Evolutionary conservation across 2,113 vertebrate species (phyloP).

Genomic region (Leucopsar rothschildi): DNA sequence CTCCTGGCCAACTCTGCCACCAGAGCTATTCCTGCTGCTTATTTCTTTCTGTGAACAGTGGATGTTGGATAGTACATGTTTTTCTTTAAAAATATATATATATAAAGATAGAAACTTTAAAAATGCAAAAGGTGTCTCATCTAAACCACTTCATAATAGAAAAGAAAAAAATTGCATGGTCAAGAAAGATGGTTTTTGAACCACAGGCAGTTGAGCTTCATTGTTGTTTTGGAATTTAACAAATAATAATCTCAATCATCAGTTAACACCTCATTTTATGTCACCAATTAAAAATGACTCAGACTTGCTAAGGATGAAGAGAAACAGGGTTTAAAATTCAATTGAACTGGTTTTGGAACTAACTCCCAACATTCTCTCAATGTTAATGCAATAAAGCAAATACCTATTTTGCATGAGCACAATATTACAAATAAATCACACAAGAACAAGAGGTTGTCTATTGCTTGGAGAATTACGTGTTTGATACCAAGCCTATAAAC

Average conservation of each 20-base stretch:
- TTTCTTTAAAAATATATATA: constrained; percentile 57
- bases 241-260: constrained; percentile 39
- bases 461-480: constrained; percentile 71
- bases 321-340: constrained; percentile 60
- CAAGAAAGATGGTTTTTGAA: constrained; percentile 54
- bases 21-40: constrained; percentile 70
- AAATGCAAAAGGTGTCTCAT: constrained; percentile 14
- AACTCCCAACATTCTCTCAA: constrained; percentile 57
- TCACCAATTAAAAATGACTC: constrained; percentile 38
- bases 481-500: constrained; percentile 61
- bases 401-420: constrained; percentile 78
- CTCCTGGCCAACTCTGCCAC: constrained; percentile 33
- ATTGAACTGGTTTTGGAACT: constrained; percentile 37
- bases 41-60: constrained; percentile 69
- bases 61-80: constrained; percentile 65
- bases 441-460: constrained; percentile 61
- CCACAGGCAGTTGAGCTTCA: constrained; percentile 50
- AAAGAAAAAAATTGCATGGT: constrained; percentile 71
- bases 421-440: constrained; percentile 73
- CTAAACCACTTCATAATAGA: constrained; percentile 54
- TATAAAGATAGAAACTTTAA: constrained; percentile 24
- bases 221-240: constrained; percentile 40
- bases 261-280: constrained; percentile 30
- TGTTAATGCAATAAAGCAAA: constrained; percentile 77
- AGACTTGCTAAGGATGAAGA: constrained; percentile 44